These are phyloP conservation scores for Phalacrocorax carbo DNA, from an alignment of 2,113 vertebrate species.

Conservation along the genomic window DNA sequence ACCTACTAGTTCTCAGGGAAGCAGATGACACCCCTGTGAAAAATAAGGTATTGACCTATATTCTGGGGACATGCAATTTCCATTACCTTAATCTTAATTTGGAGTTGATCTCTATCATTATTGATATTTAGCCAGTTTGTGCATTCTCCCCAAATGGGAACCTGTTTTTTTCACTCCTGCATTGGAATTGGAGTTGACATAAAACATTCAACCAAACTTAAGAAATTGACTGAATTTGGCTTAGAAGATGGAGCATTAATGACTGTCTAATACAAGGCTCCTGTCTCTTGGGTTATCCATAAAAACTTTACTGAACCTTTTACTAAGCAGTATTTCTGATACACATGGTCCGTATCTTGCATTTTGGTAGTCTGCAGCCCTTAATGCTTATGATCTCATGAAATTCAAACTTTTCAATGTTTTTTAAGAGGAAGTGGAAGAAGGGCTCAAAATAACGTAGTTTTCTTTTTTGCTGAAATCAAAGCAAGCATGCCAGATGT, in stretches of 20 bases:
- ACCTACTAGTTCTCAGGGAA: background rate
- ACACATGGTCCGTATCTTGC: background rate
- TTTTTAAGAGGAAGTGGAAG: background rate
- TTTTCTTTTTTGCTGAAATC: background rate
- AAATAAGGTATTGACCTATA: background rate
- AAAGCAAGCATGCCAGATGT: background rate
- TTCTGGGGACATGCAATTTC: background rate
- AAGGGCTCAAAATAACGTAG: background rate
- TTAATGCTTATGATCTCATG: background rate
- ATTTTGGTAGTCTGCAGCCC: background rate
- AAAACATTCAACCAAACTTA: background rate
- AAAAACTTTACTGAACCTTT: background rate
- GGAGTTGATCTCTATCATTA: background rate
- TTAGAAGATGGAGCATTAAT: background rate
- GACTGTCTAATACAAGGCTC: background rate
- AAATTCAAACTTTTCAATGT: background rate
- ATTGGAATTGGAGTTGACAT: background rate
- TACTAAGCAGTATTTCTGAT: background rate
- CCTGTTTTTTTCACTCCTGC: background rate
- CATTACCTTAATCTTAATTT: background rate
- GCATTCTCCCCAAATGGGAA: background rate
- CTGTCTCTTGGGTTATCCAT: background rate
- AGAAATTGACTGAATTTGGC: background rate
- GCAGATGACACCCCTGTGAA: background rate
- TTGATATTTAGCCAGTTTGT: background rate